Evolutionary conservation across 2,888 invertebrate species (phyloP), one percentile per base, ranked within the genome.

Genomic region (Eilema sororculum): DNA sequence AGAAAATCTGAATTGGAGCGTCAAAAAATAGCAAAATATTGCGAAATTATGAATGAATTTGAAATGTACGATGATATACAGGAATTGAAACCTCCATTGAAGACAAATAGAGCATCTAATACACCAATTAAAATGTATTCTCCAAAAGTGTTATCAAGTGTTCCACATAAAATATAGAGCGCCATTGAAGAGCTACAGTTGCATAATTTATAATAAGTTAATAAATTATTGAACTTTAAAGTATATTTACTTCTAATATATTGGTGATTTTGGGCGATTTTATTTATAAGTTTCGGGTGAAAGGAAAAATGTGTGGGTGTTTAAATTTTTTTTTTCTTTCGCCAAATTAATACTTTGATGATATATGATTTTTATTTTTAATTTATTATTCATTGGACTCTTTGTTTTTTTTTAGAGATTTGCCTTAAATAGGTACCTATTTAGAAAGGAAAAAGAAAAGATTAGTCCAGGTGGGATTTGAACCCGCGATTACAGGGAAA

Each of bases 51-150:
- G 88, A 83, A 88, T 56, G 88, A 86, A 33, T 78, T 92, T 16
- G 80, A 88, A 76, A 87, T 88, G 77, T 92, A 89, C 69, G 91
- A 91, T 0, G 91, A 92, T 75, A 79, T 91, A 37, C 84, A 84
- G 16, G 89, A 90, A 52, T 22, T 61, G 24, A 87, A 88, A 66
- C 84, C 86, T 6, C 87, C 89, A 3, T 72, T 76, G 1, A 93
- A 87, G 73, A 83, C 91, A 0, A 93, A 91, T 71, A 87, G 94
- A 75, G 95, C 95, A 30, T 92, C 90, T 5, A 94, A 94, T 75
- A 94, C 93, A 24, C 65, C 65, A 10, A 6, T 33, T 2, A 65
- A 65, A 65, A 65, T 65, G 22, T 83, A 87, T 3, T 80, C 78
- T 33, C 89, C 52, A 52, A 52, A 20, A 3, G n/a, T 9, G n/a